Conservation (phyloP, 2,113 vertebrate species). For the Mesembrinibis cayennensis region DNA sequence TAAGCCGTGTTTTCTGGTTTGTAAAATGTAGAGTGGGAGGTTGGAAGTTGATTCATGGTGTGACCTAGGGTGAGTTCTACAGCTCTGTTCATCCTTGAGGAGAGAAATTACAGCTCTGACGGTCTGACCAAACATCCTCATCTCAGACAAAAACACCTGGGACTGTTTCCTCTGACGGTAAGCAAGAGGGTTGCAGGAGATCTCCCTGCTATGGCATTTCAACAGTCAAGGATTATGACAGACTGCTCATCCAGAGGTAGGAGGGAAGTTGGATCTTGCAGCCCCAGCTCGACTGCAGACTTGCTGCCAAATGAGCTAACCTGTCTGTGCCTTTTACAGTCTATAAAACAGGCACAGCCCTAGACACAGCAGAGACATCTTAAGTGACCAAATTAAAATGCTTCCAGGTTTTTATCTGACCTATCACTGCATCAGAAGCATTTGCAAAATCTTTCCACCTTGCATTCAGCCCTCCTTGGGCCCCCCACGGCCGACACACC, state of each 20-base stretch:
- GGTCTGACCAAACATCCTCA: not conserved
- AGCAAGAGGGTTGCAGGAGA: not conserved
- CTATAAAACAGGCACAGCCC: not conserved
- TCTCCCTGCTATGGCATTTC: not conserved
- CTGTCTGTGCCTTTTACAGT: not conserved
- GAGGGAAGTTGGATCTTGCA: not conserved
- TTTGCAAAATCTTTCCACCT: not conserved
- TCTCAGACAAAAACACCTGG: not conserved
- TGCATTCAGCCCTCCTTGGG: not conserved
- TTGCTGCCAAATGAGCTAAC: not conserved
- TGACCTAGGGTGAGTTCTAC: constrained; percentile 1
- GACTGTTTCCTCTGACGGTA: not conserved
- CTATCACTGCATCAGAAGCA: not conserved
- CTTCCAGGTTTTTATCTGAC: not conserved
- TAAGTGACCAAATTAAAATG: not conserved
- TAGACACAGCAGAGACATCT: not conserved
- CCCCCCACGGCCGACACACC: not conserved
- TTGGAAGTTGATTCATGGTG: not conserved
- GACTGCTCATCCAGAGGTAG: not conserved
- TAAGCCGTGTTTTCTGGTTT: not conserved
- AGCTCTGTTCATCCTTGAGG: constrained; percentile 21
- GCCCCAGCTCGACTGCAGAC: not conserved
- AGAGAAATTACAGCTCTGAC: constrained; percentile 3
- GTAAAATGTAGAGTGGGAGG: not conserved
- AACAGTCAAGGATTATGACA: not conserved